Evolutionary conservation across 1,140 invertebrate species (phyloP), one percentile per base, ranked within the genome.

Genomic region (Trichonephila inaurata): DNA sequence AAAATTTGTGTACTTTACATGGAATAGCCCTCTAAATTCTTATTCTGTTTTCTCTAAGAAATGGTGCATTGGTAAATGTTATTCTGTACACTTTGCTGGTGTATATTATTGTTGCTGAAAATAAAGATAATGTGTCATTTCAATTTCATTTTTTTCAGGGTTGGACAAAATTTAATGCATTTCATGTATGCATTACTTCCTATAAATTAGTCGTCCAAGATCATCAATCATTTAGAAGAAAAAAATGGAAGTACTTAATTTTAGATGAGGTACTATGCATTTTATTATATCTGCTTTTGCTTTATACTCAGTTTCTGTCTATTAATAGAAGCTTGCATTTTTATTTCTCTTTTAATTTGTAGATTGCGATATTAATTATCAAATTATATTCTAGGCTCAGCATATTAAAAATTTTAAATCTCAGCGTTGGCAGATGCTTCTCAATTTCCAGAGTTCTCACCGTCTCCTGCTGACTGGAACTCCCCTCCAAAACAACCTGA

Each of bases 371-470:
- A 10, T 12, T n/a, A 86, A 86, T 19, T 51, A 62, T 62, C 28
- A 24, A 51, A 51, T 12, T 33, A 2, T 89, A 60, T 89, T 85
- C 21, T 44, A 94, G 94, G 99, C 99, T 33, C 99, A 99, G 95
- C 99, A 99, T 95, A 99, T 99, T 91, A 99, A 99, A 96, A 99
- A 99, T 96, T 99, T 99, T 95, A 99, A 99, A 96, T 99, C 98
- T 19, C 99, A 99, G 95, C 96, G 99, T 85, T 99, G 99, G 99
- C 99, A 99, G 96, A 97, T 99, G 95, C 96, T 99, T 87, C 96
- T 99, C 12, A 99, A 99, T 96, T 99, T 99, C 96, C 98, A 99
- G 95, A 99, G 98, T 14, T 98, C 99, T 96, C 98, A 98, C 94
- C 97, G 99, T 77, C 96, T 99, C 69, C 96, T 99, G 83, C 96